Evolutionary conservation across 2,113 vertebrate species (phyloP).

Genomic region (Lucifuga dentata): DNA sequence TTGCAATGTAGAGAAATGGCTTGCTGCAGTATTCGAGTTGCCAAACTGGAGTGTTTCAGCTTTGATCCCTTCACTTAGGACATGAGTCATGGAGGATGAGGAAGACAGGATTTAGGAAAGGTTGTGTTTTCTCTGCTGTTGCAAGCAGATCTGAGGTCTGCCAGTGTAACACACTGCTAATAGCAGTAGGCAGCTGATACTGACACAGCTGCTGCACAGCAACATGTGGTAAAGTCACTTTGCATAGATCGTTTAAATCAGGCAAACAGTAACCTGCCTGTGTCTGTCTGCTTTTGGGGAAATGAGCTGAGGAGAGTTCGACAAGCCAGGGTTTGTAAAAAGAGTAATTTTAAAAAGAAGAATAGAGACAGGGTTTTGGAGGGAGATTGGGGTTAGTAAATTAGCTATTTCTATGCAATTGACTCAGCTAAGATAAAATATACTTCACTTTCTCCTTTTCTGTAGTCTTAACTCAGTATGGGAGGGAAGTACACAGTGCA

Average conservation of each 20-base stretch:
- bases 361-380: not conserved
- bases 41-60: not conserved
- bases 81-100: conserved; percentile 1
- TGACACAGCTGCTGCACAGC: conserved; percentile 7
- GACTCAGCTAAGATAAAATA: conserved; percentile 19
- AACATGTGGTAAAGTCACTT: conserved; percentile 21
- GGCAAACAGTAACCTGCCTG: not conserved
- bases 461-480: conserved; percentile 46
- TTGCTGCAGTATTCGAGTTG: conserved; percentile 2
- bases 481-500: conserved; percentile 48
- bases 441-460: conserved; percentile 60
- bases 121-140: not conserved
- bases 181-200: not conserved
- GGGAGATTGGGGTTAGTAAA: too few relatives aligned
- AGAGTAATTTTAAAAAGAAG: not conserved
- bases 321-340: too few relatives aligned
- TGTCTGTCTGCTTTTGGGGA: not conserved
- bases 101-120: not conserved
- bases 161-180: not conserved
- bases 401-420: too few relatives aligned
- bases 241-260: conserved; percentile 18
- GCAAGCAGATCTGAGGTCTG: conserved; percentile 4
- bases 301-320: not conserved
- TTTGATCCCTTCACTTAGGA: conserved; percentile 6
- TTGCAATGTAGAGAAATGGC: conserved; percentile 15